A percentile compares a stretch with the other conserved stretches of the same genome.
Conservation (phyloP, 2,797 vertebrate species). For the Glyptemys insculpta region DNA sequence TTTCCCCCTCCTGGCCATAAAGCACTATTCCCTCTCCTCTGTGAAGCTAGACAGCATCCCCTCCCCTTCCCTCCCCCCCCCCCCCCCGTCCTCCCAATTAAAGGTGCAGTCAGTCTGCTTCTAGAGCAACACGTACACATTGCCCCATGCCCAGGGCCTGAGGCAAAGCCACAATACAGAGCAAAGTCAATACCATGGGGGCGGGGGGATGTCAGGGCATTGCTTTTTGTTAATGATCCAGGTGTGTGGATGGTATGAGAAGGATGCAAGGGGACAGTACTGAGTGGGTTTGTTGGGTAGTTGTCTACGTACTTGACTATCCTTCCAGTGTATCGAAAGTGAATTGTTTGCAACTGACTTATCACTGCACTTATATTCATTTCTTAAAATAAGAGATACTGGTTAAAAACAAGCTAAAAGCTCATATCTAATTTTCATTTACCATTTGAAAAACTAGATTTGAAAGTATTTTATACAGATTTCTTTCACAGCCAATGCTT, state of each 20-base stretch:
- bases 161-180: too few relatives aligned
- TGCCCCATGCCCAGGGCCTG: too few relatives aligned
- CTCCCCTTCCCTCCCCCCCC: too few relatives aligned
- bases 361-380: background rate
- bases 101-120: too few relatives aligned
- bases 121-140: too few relatives aligned
- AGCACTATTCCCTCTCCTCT: background rate
- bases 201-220: too few relatives aligned
- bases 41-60: background rate
- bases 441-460: background rate
- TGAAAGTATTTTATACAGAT: background rate
- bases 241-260: background rate
- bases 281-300: background rate
- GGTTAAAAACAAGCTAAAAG: background rate
- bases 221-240: background rate
- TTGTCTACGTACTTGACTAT: background rate
- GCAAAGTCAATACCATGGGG: too few relatives aligned
- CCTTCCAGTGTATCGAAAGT: background rate
- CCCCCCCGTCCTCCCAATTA: background rate
- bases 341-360: background rate
- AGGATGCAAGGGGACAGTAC: background rate
- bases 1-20: background rate
- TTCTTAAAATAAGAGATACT: background rate
- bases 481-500: background rate
- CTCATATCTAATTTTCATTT: background rate